Evolutionary conservation across 1,140 invertebrate species (phyloP).

Genomic region (Dendroctonus valens): DNA sequence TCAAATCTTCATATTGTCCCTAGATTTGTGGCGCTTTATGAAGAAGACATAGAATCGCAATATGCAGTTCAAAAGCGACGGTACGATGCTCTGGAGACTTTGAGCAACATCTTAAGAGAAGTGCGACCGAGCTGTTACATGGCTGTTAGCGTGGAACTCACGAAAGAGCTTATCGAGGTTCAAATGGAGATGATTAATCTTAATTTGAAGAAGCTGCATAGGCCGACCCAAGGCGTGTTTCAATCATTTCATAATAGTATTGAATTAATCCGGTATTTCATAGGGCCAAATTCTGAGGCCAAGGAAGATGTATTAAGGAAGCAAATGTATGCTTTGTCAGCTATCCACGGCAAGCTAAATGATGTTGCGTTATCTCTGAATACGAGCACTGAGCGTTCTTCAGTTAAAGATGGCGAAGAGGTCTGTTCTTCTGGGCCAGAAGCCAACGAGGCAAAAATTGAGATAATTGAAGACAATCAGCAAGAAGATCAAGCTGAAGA

Average conservation of each 20-base stretch:
- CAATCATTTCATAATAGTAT: neutral
- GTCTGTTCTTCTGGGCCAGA: no score
- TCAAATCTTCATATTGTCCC: neutral
- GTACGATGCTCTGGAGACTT: slow-evolving; percentile 63
- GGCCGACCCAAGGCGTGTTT: slow-evolving; percentile 13
- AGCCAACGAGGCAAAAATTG: no score
- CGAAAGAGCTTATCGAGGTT: slow-evolving; percentile 54
- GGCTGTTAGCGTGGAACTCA: slow-evolving; percentile 48
- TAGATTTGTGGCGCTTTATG: slow-evolving; percentile 64
- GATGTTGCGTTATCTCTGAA: slow-evolving; percentile 17
- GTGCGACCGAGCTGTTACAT: slow-evolving; percentile 50
- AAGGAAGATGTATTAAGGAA: slow-evolving; percentile 22
- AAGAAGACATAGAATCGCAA: slow-evolving; percentile 63
- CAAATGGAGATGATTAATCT: slow-evolving; percentile 59
- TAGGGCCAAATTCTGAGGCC: neutral
- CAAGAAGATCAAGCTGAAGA: no score
- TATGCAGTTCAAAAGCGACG: slow-evolving; percentile 70
- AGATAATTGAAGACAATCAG: no score
- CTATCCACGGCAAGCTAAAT: slow-evolving; percentile 24
- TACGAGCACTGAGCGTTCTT: neutral
- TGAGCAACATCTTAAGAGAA: slow-evolving; percentile 52
- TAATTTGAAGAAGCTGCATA: slow-evolving; percentile 53
- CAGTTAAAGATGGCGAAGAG: no score
- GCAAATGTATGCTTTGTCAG: slow-evolving; percentile 16
- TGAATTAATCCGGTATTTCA: neutral